Conservation (phyloP, 2,797 vertebrate genomes). For the Alouatta caraya region DNA sequence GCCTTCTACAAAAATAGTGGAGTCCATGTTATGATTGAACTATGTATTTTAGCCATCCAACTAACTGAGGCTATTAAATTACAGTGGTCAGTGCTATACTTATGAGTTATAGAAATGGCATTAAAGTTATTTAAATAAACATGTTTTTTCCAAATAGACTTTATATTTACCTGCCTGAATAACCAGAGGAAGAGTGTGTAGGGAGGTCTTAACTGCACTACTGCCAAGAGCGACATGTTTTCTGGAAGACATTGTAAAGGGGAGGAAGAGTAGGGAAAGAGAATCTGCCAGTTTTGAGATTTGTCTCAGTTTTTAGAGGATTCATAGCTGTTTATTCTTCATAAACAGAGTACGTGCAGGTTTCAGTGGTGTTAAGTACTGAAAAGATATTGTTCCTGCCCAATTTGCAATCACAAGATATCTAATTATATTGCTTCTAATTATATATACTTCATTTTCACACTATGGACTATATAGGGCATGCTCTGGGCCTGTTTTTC, state of each 20-base stretch:
- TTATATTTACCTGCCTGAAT: neutral
- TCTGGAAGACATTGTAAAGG: neutral
- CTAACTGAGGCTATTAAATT: conserved; percentile 6
- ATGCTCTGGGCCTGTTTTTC: neutral
- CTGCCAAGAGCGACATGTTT: neutral
- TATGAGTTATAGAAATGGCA: conserved; percentile 36
- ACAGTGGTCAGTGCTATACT: neutral
- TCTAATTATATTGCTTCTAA: neutral
- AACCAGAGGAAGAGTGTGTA: neutral
- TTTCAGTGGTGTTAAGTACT: conserved; percentile 4
- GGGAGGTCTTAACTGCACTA: neutral
- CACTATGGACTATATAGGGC: neutral
- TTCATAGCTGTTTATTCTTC: neutral
- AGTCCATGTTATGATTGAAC: neutral
- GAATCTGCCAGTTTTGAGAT: neutral
- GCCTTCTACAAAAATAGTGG: neutral
- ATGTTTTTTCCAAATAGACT: neutral
- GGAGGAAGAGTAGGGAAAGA: neutral
- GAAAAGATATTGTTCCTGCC: neutral
- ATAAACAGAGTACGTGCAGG: neutral
- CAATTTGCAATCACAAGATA: neutral
- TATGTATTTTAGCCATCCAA: neutral
- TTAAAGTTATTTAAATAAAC: conserved; percentile 37
- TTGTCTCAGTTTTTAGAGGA: neutral
- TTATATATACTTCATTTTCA: neutral